Conservation (phyloP, 2,113 vertebrate species). For the Limnothrissa miodon region DNA sequence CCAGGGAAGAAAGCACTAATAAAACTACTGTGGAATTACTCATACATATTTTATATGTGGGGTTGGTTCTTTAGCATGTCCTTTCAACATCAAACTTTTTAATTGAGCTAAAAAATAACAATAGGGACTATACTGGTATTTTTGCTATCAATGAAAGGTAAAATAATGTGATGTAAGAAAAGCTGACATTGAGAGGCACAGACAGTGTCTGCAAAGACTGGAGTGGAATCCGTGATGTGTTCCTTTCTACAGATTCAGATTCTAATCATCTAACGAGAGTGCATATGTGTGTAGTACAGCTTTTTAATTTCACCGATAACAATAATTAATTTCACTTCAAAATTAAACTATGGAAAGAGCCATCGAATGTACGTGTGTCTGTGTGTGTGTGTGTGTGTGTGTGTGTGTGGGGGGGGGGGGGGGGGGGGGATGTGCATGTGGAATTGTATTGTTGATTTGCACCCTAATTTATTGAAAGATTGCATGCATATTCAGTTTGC, state of each 20-base stretch:
- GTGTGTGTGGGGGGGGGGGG: too few relatives aligned
- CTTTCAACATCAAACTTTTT: too few relatives aligned
- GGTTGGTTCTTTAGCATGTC: too few relatives aligned
- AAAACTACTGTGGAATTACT: too few relatives aligned
- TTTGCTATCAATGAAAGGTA: not conserved
- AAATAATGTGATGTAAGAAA: not conserved
- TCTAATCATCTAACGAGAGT: not conserved
- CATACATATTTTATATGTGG: too few relatives aligned
- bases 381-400: conserved; percentile 27
- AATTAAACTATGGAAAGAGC: not conserved
- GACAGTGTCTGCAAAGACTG: not conserved
- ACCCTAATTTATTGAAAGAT: not conserved
- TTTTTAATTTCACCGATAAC: conserved; percentile 29
- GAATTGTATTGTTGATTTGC: not conserved
- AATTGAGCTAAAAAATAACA: too few relatives aligned
- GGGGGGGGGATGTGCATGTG: too few relatives aligned
- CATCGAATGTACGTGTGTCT: not conserved
- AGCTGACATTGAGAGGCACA: not conserved
- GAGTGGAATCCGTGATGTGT: not conserved
- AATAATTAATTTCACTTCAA: not conserved
- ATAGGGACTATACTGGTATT: too few relatives aligned
- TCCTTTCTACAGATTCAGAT: not conserved
- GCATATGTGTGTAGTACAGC: conserved; percentile 27
- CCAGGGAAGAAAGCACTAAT: too few relatives aligned
- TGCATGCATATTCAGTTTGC: not conserved